These are phyloP conservation scores for Drosophila quadrilineata DNA, from an alignment of 1,140 invertebrate genomes.

Conservation along the genomic window DNA sequence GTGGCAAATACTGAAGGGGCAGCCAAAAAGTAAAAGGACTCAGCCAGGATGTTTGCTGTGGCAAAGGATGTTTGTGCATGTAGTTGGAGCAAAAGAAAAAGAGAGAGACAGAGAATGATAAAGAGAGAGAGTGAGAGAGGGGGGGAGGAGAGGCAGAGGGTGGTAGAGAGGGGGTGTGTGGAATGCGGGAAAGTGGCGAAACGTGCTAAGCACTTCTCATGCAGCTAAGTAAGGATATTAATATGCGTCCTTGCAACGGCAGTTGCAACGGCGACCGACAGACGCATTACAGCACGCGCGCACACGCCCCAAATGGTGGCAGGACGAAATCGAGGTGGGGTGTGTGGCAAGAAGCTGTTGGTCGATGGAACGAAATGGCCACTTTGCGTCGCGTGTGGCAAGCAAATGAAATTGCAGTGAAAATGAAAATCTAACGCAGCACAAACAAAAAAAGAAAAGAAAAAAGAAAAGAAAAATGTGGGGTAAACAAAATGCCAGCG, in stretches of 20 bases:
- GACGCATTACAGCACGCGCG: slow-evolving; percentile 33
- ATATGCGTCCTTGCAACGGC: slow-evolving; percentile 70
- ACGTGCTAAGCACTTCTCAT: slow-evolving; percentile 65
- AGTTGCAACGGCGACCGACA: slow-evolving; percentile 30
- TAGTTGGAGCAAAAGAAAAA: background rate
- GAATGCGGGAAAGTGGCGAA: slow-evolving; percentile 21
- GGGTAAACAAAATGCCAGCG: too few species aligned
- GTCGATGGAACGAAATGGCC: slow-evolving; percentile 28
- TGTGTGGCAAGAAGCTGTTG: background rate
- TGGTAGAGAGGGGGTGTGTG: too few species aligned
- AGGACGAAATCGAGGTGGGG: background rate
- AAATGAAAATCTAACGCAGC: slow-evolving; percentile 76
- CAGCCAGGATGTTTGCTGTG: background rate
- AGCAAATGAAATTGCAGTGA: slow-evolving; percentile 77
- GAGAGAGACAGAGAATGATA: background rate
- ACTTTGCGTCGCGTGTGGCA: slow-evolving; percentile 70
- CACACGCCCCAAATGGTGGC: slow-evolving; percentile 40
- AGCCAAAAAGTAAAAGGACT: too few species aligned
- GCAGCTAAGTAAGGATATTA: slow-evolving; percentile 77
- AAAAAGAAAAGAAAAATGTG: too few species aligned
- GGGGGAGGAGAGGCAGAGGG: background rate
- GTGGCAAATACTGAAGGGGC: too few species aligned
- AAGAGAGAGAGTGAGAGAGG: background rate
- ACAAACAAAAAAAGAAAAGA: slow-evolving; percentile 49
- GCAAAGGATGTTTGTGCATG: background rate